A percentile compares a stretch with the other conserved stretches of the same genome.
Evolutionary conservation across 1,140 invertebrate genomes (phyloP).

Genomic region (Asobara japonica): DNA sequence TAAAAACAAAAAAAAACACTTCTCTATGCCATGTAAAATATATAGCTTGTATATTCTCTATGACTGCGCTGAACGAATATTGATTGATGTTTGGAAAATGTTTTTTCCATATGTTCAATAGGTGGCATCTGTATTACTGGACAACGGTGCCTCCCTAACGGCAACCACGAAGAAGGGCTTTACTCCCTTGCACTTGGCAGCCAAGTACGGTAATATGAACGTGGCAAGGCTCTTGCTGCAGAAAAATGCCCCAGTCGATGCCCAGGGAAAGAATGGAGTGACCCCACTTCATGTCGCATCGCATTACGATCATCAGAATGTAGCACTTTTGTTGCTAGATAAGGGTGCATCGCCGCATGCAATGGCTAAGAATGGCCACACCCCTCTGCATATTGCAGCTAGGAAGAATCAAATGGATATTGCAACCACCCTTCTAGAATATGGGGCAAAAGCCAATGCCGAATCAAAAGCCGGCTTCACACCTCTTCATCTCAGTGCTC

Average conservation of each 20-base stretch:
- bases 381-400: slow-evolving; percentile 96
- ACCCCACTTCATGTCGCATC: slow-evolving; percentile 97
- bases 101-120: too few relatives aligned
- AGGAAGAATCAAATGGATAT: slow-evolving; percentile 97
- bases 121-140: slow-evolving; percentile 90
- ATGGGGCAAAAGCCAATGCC: slow-evolving; percentile 87
- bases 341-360: slow-evolving; percentile 95
- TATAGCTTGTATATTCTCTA: too few relatives aligned
- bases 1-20: too few relatives aligned
- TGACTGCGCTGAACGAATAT: too few relatives aligned
- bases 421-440: slow-evolving; percentile 92
- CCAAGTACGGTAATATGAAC: slow-evolving; percentile 96
- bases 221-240: slow-evolving; percentile 90
- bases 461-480: slow-evolving; percentile 93
- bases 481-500: slow-evolving; percentile 92
- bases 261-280: slow-evolving; percentile 97
- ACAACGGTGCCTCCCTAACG: slow-evolving; percentile 91
- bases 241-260: slow-evolving; percentile 89
- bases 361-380: slow-evolving; percentile 98
- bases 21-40: neutral
- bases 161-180: slow-evolving; percentile 97
- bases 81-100: too few relatives aligned
- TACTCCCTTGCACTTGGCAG: slow-evolving; percentile 95
- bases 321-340: slow-evolving; percentile 89
- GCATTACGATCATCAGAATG: slow-evolving; percentile 96